Conservation (phyloP, 2,888 invertebrate species). For the Achlya flavicornis region DNA sequence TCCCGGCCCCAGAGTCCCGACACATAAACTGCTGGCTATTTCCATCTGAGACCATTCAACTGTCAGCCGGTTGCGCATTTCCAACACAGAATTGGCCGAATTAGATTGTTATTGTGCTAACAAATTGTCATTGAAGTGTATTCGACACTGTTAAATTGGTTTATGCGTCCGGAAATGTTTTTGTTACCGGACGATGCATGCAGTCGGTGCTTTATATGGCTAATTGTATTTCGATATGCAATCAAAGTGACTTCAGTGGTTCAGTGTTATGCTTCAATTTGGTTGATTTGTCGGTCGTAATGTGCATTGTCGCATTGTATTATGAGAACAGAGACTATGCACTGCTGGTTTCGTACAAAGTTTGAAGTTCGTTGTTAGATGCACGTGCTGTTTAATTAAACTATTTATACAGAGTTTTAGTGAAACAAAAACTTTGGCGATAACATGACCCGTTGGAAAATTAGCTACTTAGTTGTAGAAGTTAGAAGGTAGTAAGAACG, state of each 20-base stretch:
- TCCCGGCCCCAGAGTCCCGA: conserved; percentile 33
- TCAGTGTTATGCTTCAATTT: not conserved
- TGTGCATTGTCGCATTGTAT: conserved; percentile 1
- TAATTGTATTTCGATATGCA: conserved; percentile 2
- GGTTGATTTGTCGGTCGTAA: not conserved
- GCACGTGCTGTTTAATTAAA: conserved; percentile 7
- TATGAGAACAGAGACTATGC: not conserved
- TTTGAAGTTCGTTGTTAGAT: conserved; percentile 4
- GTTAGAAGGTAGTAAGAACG: too few relatives aligned
- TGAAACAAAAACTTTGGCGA: too few relatives aligned
- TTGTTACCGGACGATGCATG: conserved; percentile 13
- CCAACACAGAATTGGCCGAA: conserved; percentile 34
- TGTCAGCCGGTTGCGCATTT: conserved; percentile 20
- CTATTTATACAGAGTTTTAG: not conserved
- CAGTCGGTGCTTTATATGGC: conserved; percentile 10
- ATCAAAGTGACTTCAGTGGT: conserved; percentile 4
- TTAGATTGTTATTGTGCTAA: conserved; percentile 46
- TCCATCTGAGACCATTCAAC: conserved; percentile 41
- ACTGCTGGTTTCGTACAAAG: not conserved
- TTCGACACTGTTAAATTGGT: conserved; percentile 27
- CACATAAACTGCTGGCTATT: conserved; percentile 29
- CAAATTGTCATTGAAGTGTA: conserved; percentile 41
- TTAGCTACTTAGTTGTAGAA: too few relatives aligned
- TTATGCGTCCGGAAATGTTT: conserved; percentile 23
- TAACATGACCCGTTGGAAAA: too few relatives aligned